Percentiles rank a stretch among this genome's conserved stretches.
Conservation (phyloP, 2,113 vertebrate genomes). For the Anoplopoma fimbria region DNA sequence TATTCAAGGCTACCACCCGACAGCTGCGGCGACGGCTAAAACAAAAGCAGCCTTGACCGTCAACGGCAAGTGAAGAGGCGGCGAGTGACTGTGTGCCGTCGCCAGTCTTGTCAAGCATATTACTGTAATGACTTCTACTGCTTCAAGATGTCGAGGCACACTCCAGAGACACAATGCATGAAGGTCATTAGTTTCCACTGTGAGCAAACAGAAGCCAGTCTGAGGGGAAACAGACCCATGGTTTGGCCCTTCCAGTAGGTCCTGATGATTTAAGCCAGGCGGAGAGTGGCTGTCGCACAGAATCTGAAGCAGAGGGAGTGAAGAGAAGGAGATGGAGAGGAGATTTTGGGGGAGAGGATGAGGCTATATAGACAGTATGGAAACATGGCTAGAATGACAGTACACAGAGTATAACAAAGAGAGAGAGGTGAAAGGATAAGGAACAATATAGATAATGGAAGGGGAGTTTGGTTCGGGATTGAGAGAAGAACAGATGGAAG, state of each 20-base stretch:
- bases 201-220: slow-evolving; percentile 81
- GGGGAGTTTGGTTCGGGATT: slow-evolving; percentile 3
- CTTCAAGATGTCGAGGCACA: slow-evolving; percentile 77
- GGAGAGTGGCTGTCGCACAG: slow-evolving; percentile 66
- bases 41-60: slow-evolving; percentile 56
- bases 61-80: slow-evolving; percentile 47
- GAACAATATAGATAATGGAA: slow-evolving; percentile 22
- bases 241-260: slow-evolving; percentile 71
- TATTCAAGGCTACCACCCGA: slow-evolving; percentile 55
- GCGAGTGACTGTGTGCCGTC: slow-evolving; percentile 57
- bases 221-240: slow-evolving; percentile 79
- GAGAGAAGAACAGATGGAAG: slow-evolving; percentile 20
- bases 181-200: slow-evolving; percentile 82
- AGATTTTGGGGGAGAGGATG: slow-evolving; percentile 13
- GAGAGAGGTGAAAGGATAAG: background rate
- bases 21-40: slow-evolving; percentile 58
- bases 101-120: slow-evolving; percentile 70
- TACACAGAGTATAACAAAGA: background rate
- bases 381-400: slow-evolving; percentile 60
- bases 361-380: slow-evolving; percentile 44
- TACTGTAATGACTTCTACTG: slow-evolving; percentile 77
- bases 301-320: slow-evolving; percentile 60
- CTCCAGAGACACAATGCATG: slow-evolving; percentile 76
- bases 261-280: slow-evolving; percentile 78
- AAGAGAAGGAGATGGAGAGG: slow-evolving; percentile 47